Evolutionary conservation across 2,797 vertebrate species (phyloP).

Genomic region (Falco peregrinus): DNA sequence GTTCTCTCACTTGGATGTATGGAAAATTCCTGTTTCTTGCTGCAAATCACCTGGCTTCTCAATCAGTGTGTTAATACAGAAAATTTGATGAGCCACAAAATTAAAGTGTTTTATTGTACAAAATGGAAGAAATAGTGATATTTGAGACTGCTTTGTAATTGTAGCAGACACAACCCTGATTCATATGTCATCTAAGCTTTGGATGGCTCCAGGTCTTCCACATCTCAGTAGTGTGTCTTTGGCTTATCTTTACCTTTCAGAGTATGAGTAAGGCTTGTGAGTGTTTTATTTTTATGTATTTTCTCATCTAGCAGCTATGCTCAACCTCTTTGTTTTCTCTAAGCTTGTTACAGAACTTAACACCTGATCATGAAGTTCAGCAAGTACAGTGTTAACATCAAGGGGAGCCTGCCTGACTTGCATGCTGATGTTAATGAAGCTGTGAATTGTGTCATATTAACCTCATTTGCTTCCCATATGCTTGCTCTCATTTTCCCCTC

Average conservation of each 20-base stretch:
- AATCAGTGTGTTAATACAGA: background rate
- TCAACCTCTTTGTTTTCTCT: background rate
- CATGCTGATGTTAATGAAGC: conserved; percentile 45
- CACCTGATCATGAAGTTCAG: background rate
- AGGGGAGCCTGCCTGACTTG: background rate
- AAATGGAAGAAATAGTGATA: background rate
- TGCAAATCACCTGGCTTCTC: background rate
- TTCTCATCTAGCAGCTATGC: background rate
- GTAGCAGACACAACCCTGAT: background rate
- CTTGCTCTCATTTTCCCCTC: conserved; percentile 38
- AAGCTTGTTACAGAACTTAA: background rate
- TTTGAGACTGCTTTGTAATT: background rate
- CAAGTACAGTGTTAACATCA: conserved; percentile 7
- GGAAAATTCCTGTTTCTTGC: background rate
- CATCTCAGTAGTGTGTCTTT: background rate
- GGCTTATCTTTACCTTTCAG: background rate
- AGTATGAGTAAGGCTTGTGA: background rate
- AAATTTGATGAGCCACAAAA: background rate
- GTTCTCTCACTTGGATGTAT: background rate
- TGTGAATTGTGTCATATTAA: conserved; percentile 51
- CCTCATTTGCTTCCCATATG: conserved; percentile 54
- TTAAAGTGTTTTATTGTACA: background rate
- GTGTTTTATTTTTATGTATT: background rate
- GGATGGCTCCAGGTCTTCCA: background rate
- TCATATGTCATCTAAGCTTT: background rate